Conservation (phyloP, 2,113 vertebrate genomes). For the Crotalus tigris region DNA sequence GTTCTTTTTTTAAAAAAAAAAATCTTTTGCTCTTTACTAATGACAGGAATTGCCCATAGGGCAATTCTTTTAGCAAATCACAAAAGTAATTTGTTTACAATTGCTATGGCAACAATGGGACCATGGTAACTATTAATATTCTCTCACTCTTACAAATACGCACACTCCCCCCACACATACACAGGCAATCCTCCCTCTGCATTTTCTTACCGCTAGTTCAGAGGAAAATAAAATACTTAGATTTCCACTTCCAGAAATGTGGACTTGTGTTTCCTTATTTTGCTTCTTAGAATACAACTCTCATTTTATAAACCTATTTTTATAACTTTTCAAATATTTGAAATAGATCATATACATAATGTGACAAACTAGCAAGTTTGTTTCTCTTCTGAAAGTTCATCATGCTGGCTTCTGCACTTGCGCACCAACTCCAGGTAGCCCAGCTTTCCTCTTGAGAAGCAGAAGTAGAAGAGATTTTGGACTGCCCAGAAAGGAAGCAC, state of each 20-base stretch:
- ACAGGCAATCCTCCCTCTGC: background rate
- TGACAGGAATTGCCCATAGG: slow-evolving; percentile 32
- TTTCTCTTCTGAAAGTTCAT: background rate
- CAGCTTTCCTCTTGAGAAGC: background rate
- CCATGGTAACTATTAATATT: slow-evolving; percentile 48
- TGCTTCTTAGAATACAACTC: background rate
- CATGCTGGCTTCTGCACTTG: background rate
- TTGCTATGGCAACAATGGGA: slow-evolving; percentile 50
- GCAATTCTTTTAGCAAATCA: slow-evolving; percentile 35
- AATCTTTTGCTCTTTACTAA: background rate
- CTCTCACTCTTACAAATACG: background rate
- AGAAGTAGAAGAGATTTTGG: background rate
- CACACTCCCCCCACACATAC: background rate
- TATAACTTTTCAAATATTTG: background rate
- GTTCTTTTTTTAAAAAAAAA: background rate
- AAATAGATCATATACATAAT: background rate
- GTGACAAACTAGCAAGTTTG: background rate
- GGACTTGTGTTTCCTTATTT: slow-evolving; percentile 12
- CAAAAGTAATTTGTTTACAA: slow-evolving; percentile 58
- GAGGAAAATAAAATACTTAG: slow-evolving; percentile 32
- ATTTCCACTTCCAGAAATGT: slow-evolving; percentile 14
- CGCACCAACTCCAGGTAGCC: background rate
- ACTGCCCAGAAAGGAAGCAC: background rate
- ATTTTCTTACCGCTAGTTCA: background rate
- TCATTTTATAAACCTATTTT: background rate